Conservation (phyloP, 1,140 invertebrate genomes). For the Drosophila tsacasi region DNA sequence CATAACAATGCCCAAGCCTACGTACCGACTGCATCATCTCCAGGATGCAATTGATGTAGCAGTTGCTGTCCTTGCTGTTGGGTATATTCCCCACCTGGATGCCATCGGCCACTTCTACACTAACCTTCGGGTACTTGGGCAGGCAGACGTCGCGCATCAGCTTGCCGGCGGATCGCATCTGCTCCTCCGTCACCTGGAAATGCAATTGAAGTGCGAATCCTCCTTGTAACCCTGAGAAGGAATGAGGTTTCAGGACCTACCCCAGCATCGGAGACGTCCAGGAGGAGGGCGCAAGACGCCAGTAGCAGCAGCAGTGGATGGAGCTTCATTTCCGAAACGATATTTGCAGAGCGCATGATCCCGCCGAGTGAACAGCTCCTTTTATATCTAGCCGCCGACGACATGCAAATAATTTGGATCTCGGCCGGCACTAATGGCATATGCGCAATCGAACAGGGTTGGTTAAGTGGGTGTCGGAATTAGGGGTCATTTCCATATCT, state of each 20-base stretch:
- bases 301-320: slow-evolving; percentile 11
- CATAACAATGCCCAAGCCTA: background rate
- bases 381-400: slow-evolving; percentile 10
- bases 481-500: slow-evolving; percentile 31
- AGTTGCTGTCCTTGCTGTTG: slow-evolving; percentile 75
- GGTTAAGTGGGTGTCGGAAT: slow-evolving; percentile 20
- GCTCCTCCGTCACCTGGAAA: slow-evolving; percentile 86
- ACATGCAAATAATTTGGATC: slow-evolving; percentile 25
- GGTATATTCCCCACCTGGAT: slow-evolving; percentile 68
- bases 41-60: slow-evolving; percentile 78
- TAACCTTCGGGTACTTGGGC: slow-evolving; percentile 76
- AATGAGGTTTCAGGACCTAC: slow-evolving; percentile 9
- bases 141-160: slow-evolving; percentile 76
- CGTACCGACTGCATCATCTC: slow-evolving; percentile 83
- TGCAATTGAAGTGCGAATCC: background rate
- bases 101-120: slow-evolving; percentile 56
- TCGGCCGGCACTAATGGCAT: too few species aligned
- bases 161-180: slow-evolving; percentile 74
- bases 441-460: too few species aligned
- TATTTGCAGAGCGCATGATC: background rate
- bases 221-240: background rate
- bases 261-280: slow-evolving; percentile 19
- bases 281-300: background rate
- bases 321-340: slow-evolving; percentile 17
- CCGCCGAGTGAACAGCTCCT: background rate